Percentiles rank a stretch among this genome's conserved stretches.
phyloP scores from a whole-genome alignment of 2,113 vertebrate genomes.

The Casuarius casuarius region DNA sequence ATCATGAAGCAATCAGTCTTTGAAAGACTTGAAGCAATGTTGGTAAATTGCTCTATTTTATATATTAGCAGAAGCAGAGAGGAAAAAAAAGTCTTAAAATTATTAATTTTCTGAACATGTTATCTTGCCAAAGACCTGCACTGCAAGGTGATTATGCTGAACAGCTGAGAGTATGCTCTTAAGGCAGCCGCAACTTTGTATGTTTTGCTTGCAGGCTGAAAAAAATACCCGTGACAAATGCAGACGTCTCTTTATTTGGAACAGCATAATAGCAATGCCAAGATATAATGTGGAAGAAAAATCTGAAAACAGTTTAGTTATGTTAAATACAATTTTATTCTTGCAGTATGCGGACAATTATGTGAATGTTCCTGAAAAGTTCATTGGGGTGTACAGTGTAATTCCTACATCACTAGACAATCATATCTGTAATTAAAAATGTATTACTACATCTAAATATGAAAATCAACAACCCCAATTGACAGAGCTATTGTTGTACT shows the following conservation, averaged over 20 bases:
- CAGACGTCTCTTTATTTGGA: background rate
- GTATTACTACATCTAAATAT: background rate
- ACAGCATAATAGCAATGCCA: background rate
- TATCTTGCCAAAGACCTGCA: background rate
- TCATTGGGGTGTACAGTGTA: background rate
- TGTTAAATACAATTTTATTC: background rate
- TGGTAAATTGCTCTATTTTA: background rate
- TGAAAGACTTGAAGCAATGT: background rate
- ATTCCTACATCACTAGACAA: background rate
- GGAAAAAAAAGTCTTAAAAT: accelerated
- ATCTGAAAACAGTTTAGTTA: background rate
- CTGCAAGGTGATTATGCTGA: background rate
- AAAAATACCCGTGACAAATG: background rate
- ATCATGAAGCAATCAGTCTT: background rate
- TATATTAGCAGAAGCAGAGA: accelerated
- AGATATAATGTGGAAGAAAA: background rate
- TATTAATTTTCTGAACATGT: background rate
- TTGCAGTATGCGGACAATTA: background rate
- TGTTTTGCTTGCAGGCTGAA: background rate
- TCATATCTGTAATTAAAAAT: background rate
- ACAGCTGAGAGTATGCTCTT: background rate
- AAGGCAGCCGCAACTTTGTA: background rate
- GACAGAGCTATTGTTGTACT: background rate
- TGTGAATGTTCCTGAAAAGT: background rate
- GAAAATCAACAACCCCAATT: background rate